These are phyloP conservation scores for Nibea coibor DNA, from an alignment of 2,113 vertebrate species.

Conservation along the genomic window DNA sequence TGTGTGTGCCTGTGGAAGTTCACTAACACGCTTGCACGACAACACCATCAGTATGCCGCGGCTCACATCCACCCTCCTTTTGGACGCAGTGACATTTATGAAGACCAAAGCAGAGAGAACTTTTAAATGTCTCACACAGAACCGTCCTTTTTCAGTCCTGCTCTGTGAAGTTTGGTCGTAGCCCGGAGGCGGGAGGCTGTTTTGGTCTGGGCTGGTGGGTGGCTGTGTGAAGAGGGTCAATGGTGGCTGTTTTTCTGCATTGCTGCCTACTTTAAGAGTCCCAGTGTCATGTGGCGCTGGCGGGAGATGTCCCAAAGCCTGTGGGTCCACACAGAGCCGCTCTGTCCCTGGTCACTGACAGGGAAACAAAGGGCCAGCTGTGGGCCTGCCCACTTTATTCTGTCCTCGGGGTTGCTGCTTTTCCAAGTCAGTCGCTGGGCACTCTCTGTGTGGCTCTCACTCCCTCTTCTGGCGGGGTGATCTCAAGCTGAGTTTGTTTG, in stretches of 20 bases:
- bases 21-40: slow-evolving; percentile 10
- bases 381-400: slow-evolving; percentile 52
- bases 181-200: slow-evolving; percentile 21
- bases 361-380: slow-evolving; percentile 80
- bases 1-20: slow-evolving; percentile 18
- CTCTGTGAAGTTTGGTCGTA: slow-evolving; percentile 4
- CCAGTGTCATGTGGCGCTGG: slow-evolving; percentile 78
- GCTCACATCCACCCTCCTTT: not conserved
- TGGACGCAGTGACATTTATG: slow-evolving; percentile 32
- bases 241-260: slow-evolving; percentile 60
- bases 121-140: slow-evolving; percentile 16
- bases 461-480: slow-evolving; percentile 76
- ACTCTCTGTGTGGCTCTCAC: slow-evolving; percentile 60
- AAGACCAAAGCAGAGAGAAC: slow-evolving; percentile 25
- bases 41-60: slow-evolving; percentile 1
- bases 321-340: slow-evolving; percentile 76
- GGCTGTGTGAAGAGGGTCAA: slow-evolving; percentile 35
- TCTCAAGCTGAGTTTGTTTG: slow-evolving; percentile 33
- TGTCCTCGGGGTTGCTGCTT: slow-evolving; percentile 10
- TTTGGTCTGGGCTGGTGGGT: slow-evolving; percentile 6
- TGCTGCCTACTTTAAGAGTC: slow-evolving; percentile 53
- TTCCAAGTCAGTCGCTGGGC: not conserved
- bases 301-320: slow-evolving; percentile 81
- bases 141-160: slow-evolving; percentile 4
- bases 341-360: slow-evolving; percentile 78